Base-by-base conservation (phyloP, 2,888 invertebrate genomes). In the Augiades crinisus region DNA sequence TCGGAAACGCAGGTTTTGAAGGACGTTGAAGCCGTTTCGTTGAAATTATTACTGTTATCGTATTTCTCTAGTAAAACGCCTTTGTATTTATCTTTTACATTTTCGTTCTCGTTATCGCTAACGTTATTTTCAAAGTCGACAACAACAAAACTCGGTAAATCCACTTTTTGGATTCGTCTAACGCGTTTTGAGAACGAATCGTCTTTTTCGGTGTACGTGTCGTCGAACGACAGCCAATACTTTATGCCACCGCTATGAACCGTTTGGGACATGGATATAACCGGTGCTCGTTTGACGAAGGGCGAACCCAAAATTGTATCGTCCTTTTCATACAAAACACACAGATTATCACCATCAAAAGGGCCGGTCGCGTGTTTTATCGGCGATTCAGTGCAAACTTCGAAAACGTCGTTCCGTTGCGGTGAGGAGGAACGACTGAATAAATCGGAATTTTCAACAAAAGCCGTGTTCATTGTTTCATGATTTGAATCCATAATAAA, bases 211-310 rank as follows among this genome's bases (percentile, higher is more conserved):
- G 37, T 44, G 10, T 51, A 51, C 12, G 44, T 71, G 8, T 86
- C 82, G 33, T 89, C 86, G 47, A 90, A 90, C 0, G 88, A 89
- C 0, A 90, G 24, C 90, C 90, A 90, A 36, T 85, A 90, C 57
- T 88, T 90, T 0, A 88, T 65, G 0, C 90, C 90, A 0, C 89
- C 87, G 0, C 66, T 72, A 30, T 84, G 76, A 37, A 72, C 76
- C 0, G 73, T 85, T 31, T 82, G 88, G 0, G 85, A 84, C 84
- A 90, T 90, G 0, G 88, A 68, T 19, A 87, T 70, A 0, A 89
- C 74, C 0, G 81, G 66, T 0, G 76, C 65, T 44, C 67, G 71
- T 56, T 73, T 86, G 0, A 75, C 57, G 37, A 88, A 83, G 0
- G 89, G 86, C 0, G 87, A 88, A 0, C 72, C 73, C 1, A 76